A percentile compares a stretch with the other conserved stretches of the same genome.
Conservation (phyloP, 2,113 vertebrate genomes). For the Tonatia bakeri region DNA sequence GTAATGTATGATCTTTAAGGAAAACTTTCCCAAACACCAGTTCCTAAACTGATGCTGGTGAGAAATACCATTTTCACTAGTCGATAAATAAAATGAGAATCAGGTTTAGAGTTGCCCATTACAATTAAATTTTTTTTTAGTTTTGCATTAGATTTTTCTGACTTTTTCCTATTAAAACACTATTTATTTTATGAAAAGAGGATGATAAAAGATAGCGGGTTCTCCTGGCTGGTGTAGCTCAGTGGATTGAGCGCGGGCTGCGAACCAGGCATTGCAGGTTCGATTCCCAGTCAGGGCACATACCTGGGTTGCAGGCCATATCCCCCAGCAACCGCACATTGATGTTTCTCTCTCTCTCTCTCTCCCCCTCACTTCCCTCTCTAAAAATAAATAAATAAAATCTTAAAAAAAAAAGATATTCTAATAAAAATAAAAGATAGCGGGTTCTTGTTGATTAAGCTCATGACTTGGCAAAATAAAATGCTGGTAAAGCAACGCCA, state of each 20-base stretch:
- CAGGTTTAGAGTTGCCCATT: neutral
- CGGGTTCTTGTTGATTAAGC: neutral
- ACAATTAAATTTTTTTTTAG: neutral
- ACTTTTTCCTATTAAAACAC: neutral
- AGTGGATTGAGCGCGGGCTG: no score
- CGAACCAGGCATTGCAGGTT: no score
- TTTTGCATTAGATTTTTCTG: neutral
- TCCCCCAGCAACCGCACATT: no score
- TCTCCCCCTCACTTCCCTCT: no score
- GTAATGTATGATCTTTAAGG: neutral
- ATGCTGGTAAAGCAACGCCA: neutral
- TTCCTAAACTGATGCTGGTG: neutral
- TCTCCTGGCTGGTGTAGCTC: no score
- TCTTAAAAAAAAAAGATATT: no score
- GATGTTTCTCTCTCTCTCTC: no score
- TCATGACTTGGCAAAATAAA: constrained; percentile 32
- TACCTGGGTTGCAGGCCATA: no score
- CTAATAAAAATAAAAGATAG: constrained; percentile 8
- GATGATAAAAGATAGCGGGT: neutral
- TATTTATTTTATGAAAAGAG: neutral
- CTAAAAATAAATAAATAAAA: no score
- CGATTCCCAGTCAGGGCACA: no score
- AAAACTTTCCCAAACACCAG: neutral
- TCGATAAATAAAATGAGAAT: neutral
- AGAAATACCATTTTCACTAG: neutral